Evolutionary conservation across 2,888 invertebrate genomes (phyloP).

Genomic region (Carpatolechia fugitivella): DNA sequence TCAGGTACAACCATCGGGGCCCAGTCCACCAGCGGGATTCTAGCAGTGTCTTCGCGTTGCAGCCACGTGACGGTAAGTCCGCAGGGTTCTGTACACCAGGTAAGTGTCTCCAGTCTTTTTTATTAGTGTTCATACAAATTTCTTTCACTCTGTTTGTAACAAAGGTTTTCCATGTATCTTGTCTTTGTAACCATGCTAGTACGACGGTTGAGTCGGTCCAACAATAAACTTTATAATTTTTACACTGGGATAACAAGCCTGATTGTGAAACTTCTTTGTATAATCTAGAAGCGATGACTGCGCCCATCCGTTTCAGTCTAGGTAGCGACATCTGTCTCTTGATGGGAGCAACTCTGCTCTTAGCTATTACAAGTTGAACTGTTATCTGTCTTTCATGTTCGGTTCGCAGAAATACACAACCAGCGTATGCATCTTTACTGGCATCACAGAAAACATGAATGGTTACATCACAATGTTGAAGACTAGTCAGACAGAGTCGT

Average conservation of each 20-base stretch:
- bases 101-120: conserved; percentile 18
- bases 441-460: conserved; percentile 16
- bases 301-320: conserved; percentile 7
- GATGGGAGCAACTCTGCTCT: conserved; percentile 10
- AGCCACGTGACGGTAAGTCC: conserved; percentile 22
- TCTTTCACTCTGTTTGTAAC: conserved; percentile 20
- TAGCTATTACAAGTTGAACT: conserved; percentile 6
- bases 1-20: conserved; percentile 3
- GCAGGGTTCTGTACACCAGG: conserved; percentile 18
- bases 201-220: conserved; percentile 19
- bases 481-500: not conserved
- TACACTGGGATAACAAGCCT: not conserved
- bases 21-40: conserved; percentile 12
- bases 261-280: not conserved
- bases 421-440: conserved; percentile 5
- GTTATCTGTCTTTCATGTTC: not conserved
- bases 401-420: conserved; percentile 8
- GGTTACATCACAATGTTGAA: not conserved
- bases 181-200: conserved; percentile 18
- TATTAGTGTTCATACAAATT: conserved; percentile 15
- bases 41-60: conserved; percentile 7
- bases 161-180: conserved; percentile 14
- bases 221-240: not conserved
- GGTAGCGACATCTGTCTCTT: conserved; percentile 7
- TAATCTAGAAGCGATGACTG: conserved; percentile 9